A percentile compares a stretch with the other conserved stretches of the same genome.
Conservation (phyloP, 1,140 invertebrate genomes). For the Latrodectus geometricus region DNA sequence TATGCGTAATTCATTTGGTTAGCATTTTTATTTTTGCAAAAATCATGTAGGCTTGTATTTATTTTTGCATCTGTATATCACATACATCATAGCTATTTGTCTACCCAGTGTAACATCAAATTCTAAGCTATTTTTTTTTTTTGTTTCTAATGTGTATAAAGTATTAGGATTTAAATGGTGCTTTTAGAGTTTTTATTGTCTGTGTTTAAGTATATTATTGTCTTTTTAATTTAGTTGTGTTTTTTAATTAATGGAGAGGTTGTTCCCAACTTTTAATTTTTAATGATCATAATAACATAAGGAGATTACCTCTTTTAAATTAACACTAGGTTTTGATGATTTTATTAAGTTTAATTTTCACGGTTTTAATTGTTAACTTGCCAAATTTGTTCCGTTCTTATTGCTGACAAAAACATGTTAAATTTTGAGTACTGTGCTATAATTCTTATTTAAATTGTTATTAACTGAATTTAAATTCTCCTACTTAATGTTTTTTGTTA, state of each 20-base stretch:
- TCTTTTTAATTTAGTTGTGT: constrained; percentile 4
- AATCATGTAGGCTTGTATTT: constrained; percentile 51
- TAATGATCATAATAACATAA: too few species aligned
- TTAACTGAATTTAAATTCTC: too few species aligned
- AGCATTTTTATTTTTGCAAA: constrained; percentile 50
- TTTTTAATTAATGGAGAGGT: neutral
- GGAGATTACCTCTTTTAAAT: too few species aligned
- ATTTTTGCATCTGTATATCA: constrained; percentile 57
- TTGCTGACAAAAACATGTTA: too few species aligned
- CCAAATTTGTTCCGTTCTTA: too few species aligned
- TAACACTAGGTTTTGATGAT: too few species aligned
- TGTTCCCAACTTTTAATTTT: neutral
- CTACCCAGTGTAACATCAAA: constrained; percentile 37
- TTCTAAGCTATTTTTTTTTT: constrained; percentile 43
- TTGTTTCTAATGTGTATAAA: constrained; percentile 7
- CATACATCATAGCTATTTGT: constrained; percentile 22
- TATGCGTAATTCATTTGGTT: constrained; percentile 17
- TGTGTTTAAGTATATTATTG: constrained; percentile 32
- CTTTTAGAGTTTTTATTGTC: constrained; percentile 56
- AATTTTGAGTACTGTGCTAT: too few species aligned
- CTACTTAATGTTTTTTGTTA: too few species aligned
- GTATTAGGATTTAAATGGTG: constrained; percentile 59
- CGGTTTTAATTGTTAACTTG: too few species aligned
- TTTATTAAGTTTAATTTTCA: too few species aligned
- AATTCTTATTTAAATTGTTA: too few species aligned